Conservation (phyloP, 2,888 invertebrate genomes). For the Geotrupes spiniger region DNA sequence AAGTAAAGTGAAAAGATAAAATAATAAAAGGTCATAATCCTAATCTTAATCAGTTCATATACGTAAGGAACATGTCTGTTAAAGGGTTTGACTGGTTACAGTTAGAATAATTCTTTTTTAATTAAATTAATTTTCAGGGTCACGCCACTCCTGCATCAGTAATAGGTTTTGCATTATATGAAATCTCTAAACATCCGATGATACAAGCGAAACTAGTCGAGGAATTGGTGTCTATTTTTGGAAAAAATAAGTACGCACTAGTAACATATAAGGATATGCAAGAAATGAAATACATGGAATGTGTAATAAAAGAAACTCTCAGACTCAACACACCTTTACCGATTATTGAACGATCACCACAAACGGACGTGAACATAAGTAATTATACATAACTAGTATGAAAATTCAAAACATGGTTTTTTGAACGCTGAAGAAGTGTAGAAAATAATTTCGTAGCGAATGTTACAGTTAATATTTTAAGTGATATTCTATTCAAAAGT, state of each 20-base stretch:
- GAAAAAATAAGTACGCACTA: conserved; percentile 1
- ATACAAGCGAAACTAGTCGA: conserved; percentile 29
- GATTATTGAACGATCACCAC: conserved; percentile 12
- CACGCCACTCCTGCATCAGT: conserved; percentile 29
- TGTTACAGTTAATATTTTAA: too few relatives aligned
- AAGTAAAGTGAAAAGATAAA: too few relatives aligned
- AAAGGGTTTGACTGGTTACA: too few relatives aligned
- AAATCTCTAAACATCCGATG: conserved; percentile 24
- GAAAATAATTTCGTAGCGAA: too few relatives aligned
- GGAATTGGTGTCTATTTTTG: conserved; percentile 23
- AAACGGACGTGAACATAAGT: neutral
- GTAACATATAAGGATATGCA: conserved; percentile 16
- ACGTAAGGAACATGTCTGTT: too few relatives aligned
- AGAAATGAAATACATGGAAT: conserved; percentile 26
- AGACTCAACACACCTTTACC: conserved; percentile 24
- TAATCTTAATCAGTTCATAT: too few relatives aligned
- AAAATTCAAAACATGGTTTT: too few relatives aligned
- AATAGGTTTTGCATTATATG: conserved; percentile 24
- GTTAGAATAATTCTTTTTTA: too few relatives aligned
- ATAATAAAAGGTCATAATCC: too few relatives aligned
- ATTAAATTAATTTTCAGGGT: conserved; percentile 19
- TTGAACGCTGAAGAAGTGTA: too few relatives aligned
- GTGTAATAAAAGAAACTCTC: conserved; percentile 27
- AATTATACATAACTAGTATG: too few relatives aligned
- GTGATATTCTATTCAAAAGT: too few relatives aligned